A percentile compares a stretch with the other conserved stretches of the same genome.
Evolutionary conservation across 2,888 invertebrate species (phyloP).

Genomic region (Corbicula japonica): DNA sequence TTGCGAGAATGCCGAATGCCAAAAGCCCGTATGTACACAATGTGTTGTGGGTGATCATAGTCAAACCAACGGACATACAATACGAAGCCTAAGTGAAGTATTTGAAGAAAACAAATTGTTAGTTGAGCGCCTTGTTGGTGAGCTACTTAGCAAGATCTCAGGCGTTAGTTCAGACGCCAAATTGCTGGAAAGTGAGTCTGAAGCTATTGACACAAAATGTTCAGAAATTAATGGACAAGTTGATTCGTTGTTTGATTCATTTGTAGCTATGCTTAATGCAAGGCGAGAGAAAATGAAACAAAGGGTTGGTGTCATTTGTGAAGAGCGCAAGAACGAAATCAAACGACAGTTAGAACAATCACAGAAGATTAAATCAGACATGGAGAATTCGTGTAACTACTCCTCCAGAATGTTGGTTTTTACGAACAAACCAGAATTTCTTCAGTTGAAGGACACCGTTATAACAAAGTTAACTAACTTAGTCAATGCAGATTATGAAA

Average conservation of each 20-base stretch:
- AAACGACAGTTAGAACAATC: conserved; percentile 50
- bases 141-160: conserved; percentile 66
- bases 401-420: conserved; percentile 69
- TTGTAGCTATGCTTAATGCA: conserved; percentile 55
- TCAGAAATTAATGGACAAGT: conserved; percentile 59
- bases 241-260: conserved; percentile 64
- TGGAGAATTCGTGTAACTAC: conserved; percentile 70
- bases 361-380: conserved; percentile 57
- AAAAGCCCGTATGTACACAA: conserved; percentile 70
- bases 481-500: conserved; percentile 50
- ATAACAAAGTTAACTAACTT: conserved; percentile 56
- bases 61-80: conserved; percentile 66
- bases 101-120: conserved; percentile 69
- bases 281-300: conserved; percentile 67
- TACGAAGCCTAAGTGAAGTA: conserved; percentile 68
- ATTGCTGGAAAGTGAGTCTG: conserved; percentile 51
- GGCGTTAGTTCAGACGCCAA: conserved; percentile 67
- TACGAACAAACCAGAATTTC: conserved; percentile 72
- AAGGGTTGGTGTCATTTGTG: conserved; percentile 65
- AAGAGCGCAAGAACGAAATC: conserved; percentile 55
- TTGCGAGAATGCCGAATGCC: conserved; percentile 66
- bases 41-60: conserved; percentile 71
- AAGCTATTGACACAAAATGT: conserved; percentile 58
- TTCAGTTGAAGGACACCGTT: conserved; percentile 63
- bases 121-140: conserved; percentile 66